A percentile compares a stretch with the other conserved stretches of the same genome.
These are phyloP conservation scores for Ceratina japonica DNA, from an alignment of 1,140 invertebrate genomes.

Conservation along the genomic window DNA sequence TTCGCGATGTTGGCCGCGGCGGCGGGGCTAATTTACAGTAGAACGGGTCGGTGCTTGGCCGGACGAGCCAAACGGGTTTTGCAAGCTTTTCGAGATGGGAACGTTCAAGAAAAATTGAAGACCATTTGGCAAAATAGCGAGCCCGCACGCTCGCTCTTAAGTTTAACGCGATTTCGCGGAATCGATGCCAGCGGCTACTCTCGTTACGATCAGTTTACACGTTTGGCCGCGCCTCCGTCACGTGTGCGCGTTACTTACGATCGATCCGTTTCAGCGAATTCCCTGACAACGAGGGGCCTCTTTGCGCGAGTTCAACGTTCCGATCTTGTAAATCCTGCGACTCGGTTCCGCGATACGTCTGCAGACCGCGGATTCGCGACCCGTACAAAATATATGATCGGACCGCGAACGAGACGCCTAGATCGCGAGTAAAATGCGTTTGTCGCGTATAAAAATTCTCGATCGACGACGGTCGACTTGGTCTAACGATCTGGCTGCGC, in stretches of 20 bases:
- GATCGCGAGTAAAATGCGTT: too few relatives aligned
- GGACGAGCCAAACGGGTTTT: neutral
- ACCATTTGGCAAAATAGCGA: neutral
- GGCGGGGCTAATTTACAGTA: neutral
- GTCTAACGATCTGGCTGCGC: neutral
- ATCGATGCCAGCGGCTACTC: slow-evolving; percentile 45
- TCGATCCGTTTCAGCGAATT: too few relatives aligned
- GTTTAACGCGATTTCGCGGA: slow-evolving; percentile 16
- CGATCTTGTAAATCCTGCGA: too few relatives aligned
- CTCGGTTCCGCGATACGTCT: too few relatives aligned
- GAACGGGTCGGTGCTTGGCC: neutral
- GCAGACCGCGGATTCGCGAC: too few relatives aligned
- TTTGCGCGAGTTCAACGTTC: too few relatives aligned
- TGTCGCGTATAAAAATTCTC: too few relatives aligned
- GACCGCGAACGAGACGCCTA: too few relatives aligned
- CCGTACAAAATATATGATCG: too few relatives aligned
- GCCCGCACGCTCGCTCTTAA: neutral
- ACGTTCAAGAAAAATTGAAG: neutral
- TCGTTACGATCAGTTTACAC: slow-evolving; percentile 35
- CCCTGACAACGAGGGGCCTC: too few relatives aligned
- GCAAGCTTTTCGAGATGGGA: neutral
- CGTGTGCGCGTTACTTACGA: too few relatives aligned
- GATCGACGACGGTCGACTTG: neutral
- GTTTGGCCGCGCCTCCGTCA: neutral
- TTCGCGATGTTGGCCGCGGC: neutral